These are phyloP conservation scores for Drosophila bifasciata DNA, from an alignment of 1,140 invertebrate species.

Conservation along the genomic window DNA sequence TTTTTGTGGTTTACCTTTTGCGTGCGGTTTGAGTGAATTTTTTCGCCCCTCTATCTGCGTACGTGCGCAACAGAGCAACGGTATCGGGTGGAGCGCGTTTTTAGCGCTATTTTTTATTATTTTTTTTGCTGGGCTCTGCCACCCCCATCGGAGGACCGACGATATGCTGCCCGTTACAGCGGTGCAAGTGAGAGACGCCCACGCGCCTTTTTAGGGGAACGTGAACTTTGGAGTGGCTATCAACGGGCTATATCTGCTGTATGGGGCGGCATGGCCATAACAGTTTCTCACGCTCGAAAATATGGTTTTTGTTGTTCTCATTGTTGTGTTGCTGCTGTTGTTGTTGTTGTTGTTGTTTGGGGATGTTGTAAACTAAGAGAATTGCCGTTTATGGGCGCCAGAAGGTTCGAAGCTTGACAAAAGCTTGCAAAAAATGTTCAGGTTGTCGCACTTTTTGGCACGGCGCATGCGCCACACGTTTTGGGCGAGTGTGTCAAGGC, in stretches of 20 bases:
- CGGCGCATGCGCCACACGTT: slow-evolving; percentile 72
- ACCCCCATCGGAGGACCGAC: slow-evolving; percentile 40
- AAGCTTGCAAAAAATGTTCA: slow-evolving; percentile 32
- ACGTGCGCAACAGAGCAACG: slow-evolving; percentile 13
- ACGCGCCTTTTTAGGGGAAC: slow-evolving; percentile 49
- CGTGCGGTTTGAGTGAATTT: slow-evolving; percentile 49
- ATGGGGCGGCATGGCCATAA: slow-evolving; percentile 58
- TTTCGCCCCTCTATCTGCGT: slow-evolving; percentile 32
- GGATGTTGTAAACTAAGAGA: slow-evolving; percentile 60
- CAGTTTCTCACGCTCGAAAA: slow-evolving; percentile 78
- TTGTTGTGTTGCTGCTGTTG: slow-evolving; percentile 38
- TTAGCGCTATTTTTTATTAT: slow-evolving; percentile 29
- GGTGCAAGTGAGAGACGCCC: slow-evolving; percentile 31
- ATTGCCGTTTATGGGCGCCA: slow-evolving; percentile 73
- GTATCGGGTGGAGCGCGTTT: slow-evolving; percentile 11
- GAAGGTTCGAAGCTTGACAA: slow-evolving; percentile 60
- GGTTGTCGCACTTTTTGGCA: slow-evolving; percentile 41
- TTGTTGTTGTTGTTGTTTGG: neutral
- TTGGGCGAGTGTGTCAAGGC: slow-evolving; percentile 78
- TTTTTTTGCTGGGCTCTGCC: slow-evolving; percentile 34
- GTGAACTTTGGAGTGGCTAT: slow-evolving; percentile 67
- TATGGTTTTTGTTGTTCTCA: slow-evolving; percentile 56
- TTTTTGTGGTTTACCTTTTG: slow-evolving; percentile 30
- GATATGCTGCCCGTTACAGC: slow-evolving; percentile 57
- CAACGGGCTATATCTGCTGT: slow-evolving; percentile 37